phyloP scores from a whole-genome alignment of 2,113 vertebrate species.

The Menidia beryllina region DNA sequence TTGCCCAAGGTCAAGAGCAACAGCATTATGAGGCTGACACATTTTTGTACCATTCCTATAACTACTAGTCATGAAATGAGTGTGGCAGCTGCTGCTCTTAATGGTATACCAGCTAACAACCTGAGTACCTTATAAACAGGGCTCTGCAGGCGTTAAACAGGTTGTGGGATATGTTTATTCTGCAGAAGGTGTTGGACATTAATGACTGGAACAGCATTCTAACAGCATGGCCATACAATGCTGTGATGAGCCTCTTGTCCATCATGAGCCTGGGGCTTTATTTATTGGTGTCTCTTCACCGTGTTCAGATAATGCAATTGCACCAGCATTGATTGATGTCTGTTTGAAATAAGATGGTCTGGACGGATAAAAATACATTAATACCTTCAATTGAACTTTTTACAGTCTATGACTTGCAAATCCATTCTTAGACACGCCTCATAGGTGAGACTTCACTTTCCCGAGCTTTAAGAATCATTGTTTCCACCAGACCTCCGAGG shows the following conservation, averaged over 20 bases:
- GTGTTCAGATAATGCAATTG: constrained; percentile 63
- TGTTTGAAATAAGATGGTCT: constrained; percentile 62
- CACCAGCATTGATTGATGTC: constrained; percentile 67
- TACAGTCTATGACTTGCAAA: constrained; percentile 36
- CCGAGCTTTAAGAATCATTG: constrained; percentile 61
- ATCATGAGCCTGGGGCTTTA: constrained; percentile 45
- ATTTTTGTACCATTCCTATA: not conserved
- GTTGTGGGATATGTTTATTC: not conserved
- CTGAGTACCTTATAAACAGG: constrained; percentile 17
- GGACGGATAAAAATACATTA: constrained; percentile 44
- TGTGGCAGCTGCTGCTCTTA: constrained; percentile 33
- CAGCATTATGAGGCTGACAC: constrained; percentile 15
- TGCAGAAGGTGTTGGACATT: constrained; percentile 37
- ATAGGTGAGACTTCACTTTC: constrained; percentile 34
- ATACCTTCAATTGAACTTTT: not conserved
- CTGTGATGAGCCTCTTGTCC: constrained; percentile 27
- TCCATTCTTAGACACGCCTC: constrained; percentile 48
- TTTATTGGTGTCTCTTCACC: constrained; percentile 53
- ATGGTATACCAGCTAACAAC: constrained; percentile 29
- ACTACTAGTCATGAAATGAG: constrained; percentile 2
- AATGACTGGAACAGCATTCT: constrained; percentile 50
- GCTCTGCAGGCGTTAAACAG: constrained; percentile 36
- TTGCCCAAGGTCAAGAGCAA: not conserved
- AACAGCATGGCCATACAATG: constrained; percentile 38
- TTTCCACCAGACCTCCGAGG: constrained; percentile 62